These are phyloP conservation scores for Urophycis tenuis DNA, from an alignment of 2,797 vertebrate species.

Conservation along the genomic window DNA sequence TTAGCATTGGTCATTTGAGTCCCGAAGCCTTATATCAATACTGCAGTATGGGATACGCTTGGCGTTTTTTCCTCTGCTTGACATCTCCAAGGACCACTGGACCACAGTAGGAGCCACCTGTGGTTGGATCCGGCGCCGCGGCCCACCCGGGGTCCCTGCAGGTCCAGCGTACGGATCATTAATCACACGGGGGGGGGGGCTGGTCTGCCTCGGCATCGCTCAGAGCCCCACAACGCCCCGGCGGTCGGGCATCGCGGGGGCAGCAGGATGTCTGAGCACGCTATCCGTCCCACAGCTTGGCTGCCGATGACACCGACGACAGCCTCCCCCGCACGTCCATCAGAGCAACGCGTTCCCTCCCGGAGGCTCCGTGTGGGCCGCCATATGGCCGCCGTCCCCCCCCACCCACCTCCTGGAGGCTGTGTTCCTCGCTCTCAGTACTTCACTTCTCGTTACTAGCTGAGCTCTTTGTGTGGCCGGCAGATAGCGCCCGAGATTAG, in stretches of 20 bases:
- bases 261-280: background rate
- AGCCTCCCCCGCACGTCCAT: background rate
- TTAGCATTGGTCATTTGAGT: background rate
- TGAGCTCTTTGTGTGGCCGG: slow-evolving; percentile 41
- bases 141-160: background rate
- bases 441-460: slow-evolving; percentile 48
- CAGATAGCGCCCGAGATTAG: slow-evolving; percentile 42
- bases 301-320: background rate
- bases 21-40: too few relatives aligned
- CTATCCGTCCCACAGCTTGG: background rate
- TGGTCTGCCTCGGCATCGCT: too few relatives aligned
- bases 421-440: slow-evolving; percentile 7
- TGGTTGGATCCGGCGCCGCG: background rate
- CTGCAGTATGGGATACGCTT: too few relatives aligned
- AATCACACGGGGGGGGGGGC: too few relatives aligned
- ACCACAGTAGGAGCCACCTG: background rate
- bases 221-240: too few relatives aligned
- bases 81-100: background rate
- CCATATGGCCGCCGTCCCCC: slow-evolving; percentile 41
- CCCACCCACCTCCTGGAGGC: too few relatives aligned
- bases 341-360: background rate
- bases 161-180: background rate
- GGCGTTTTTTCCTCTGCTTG: background rate
- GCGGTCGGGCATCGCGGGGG: background rate
- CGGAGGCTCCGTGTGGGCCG: slow-evolving; percentile 14